phyloP scores from a whole-genome alignment of 1,140 invertebrate genomes.

The Dreissena rostriformis region DNA sequence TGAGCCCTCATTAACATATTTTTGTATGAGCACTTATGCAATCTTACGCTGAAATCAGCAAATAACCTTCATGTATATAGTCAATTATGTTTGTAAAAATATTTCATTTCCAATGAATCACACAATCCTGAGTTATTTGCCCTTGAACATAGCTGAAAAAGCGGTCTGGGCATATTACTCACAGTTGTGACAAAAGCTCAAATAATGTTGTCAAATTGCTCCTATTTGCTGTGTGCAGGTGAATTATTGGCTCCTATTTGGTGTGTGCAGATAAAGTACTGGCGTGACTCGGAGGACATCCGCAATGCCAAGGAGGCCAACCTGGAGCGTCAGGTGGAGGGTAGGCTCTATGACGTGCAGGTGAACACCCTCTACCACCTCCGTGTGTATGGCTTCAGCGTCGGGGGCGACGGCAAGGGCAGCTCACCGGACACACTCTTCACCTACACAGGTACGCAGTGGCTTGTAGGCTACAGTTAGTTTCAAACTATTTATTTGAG shows the following conservation, averaged over 20 bases:
- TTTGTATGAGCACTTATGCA: too few species aligned
- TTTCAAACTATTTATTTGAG: too few species aligned
- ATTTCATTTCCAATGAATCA: too few species aligned
- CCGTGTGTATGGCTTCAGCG: conserved; percentile 94
- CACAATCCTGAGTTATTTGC: too few species aligned
- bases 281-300: conserved; percentile 71
- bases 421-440: conserved; percentile 88
- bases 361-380: conserved; percentile 91
- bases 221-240: conserved; percentile 60
- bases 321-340: conserved; percentile 88
- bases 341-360: conserved; percentile 89
- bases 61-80: too few species aligned
- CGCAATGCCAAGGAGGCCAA: conserved; percentile 73
- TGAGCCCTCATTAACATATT: too few species aligned
- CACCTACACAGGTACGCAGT: conserved; percentile 44
- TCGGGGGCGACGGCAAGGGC: conserved; percentile 97
- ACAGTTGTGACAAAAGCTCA: too few species aligned
- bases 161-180: background rate
- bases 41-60: too few species aligned
- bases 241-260: conserved; percentile 65
- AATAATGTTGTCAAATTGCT: too few species aligned
- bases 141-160: too few species aligned
- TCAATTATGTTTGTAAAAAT: too few species aligned
- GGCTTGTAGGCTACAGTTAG: too few species aligned
- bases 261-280: conserved; percentile 69